Base-by-base conservation (phyloP, 2,113 vertebrate genomes). In the Zosterops pallidus region DNA sequence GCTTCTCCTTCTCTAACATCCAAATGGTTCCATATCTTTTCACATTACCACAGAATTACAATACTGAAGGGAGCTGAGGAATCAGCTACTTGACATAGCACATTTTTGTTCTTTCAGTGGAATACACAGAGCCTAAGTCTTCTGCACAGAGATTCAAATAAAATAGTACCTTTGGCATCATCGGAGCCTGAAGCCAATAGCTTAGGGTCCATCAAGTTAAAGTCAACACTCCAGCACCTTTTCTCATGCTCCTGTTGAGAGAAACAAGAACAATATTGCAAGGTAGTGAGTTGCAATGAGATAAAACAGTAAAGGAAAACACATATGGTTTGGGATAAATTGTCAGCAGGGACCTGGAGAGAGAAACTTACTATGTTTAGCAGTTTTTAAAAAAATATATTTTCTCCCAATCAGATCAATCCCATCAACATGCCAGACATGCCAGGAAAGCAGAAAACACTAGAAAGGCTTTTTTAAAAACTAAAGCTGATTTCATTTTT, bases 121-220 rank as follows among this genome's bases (percentile, higher is more conserved):
- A 85, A 82, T 20, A 55, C 9, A 69, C 3, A 44, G 6, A 79
- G 35, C 15, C 8, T 8, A 56, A 83, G 8, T 21, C 33, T 57
- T 55, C 33, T 49, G 26, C 35, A 70, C 8, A 76, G 44, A 86
- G 35, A 75, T 3, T 62, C 62, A 49, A 57, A 75, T 69, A 44
- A 35, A 94, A 33, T 80, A 92, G n/a, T 98, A 99, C 99, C 99
- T 99, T 99, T 99, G 94, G 99, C 99, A 95, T 99, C 99, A 98
- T 99, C 99, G 93, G 99, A 99, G 91, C 99, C 99, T 26, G 99
- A 99, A 81, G 99, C 99, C 97, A 99, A 98, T 24, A 99, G 98
- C 96, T 99, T 99, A 33, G 99, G 99, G 97, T 99, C 99, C 99
- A 99, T 99, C 92, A 99, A 98, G 95, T 99, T 99, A 92, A 99